Conservation (phyloP, 2,888 invertebrate species). For the Ophion ventricosus region DNA sequence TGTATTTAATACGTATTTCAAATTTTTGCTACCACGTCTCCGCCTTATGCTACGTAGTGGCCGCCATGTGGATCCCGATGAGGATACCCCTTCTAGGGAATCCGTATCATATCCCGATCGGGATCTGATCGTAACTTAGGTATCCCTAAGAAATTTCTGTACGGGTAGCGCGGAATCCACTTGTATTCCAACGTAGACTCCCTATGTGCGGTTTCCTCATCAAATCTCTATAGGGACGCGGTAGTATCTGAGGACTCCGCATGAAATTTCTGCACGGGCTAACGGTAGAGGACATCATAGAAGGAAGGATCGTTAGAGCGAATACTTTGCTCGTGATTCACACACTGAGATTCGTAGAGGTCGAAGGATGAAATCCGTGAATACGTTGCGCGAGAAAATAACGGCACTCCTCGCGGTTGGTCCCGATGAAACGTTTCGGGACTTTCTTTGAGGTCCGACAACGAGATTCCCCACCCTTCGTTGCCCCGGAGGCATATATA, state of each 20-base stretch:
- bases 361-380: conserved; percentile 50
- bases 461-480: neutral
- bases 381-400: conserved; percentile 42
- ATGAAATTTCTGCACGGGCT: too few relatives aligned
- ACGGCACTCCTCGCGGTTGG: conserved; percentile 56
- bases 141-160: too few relatives aligned
- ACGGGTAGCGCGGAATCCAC: too few relatives aligned
- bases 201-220: too few relatives aligned
- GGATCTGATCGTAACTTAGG: too few relatives aligned
- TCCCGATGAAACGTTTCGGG: conserved; percentile 53
- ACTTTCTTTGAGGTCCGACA: conserved; percentile 51
- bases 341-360: neutral
- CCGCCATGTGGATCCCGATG: too few relatives aligned
- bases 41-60: too few relatives aligned
- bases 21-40: too few relatives aligned
- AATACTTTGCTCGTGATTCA: conserved; percentile 27
- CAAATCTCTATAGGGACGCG: neutral
- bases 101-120: too few relatives aligned
- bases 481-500: conserved; percentile 6
- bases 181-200: too few relatives aligned
- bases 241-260: neutral
- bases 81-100: too few relatives aligned
- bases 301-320: neutral
- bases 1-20: too few relatives aligned
- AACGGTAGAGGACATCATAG: neutral